phyloP scores from a whole-genome alignment of 2,888 invertebrate genomes.

The Eupithecia subfuscata region DNA sequence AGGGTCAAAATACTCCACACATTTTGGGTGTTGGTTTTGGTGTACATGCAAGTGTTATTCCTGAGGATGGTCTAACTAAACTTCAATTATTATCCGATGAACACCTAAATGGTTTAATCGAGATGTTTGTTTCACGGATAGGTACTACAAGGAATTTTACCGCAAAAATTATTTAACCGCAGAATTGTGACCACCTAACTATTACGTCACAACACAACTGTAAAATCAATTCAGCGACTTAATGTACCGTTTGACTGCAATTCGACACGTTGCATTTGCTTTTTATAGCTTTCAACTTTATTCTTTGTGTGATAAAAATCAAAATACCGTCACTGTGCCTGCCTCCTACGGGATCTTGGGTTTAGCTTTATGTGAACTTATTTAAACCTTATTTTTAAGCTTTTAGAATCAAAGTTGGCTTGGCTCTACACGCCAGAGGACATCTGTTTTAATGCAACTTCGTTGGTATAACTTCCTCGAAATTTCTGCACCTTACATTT shows the following conservation, averaged over 20 bases:
- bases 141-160: neutral
- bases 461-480: slow-evolving; percentile 4
- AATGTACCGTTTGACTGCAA: slow-evolving; percentile 39
- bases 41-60: neutral
- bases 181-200: neutral
- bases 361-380: slow-evolving; percentile 13
- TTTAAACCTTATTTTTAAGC: slow-evolving; percentile 4
- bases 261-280: slow-evolving; percentile 42
- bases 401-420: neutral
- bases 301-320: slow-evolving; percentile 2
- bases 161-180: neutral
- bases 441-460: neutral
- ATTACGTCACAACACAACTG: slow-evolving; percentile 28
- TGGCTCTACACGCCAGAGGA: neutral
- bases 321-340: slow-evolving; percentile 1
- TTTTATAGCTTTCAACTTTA: slow-evolving; percentile 19
- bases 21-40: neutral
- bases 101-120: neutral
- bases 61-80: neutral
- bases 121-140: neutral
- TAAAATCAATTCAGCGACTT: slow-evolving; percentile 42
- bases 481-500: slow-evolving; percentile 5
- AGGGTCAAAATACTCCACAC: neutral
- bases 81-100: neutral
- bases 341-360: slow-evolving; percentile 1